phyloP scores from a whole-genome alignment of 2,113 vertebrate genomes.

The Bucco capensis region DNA sequence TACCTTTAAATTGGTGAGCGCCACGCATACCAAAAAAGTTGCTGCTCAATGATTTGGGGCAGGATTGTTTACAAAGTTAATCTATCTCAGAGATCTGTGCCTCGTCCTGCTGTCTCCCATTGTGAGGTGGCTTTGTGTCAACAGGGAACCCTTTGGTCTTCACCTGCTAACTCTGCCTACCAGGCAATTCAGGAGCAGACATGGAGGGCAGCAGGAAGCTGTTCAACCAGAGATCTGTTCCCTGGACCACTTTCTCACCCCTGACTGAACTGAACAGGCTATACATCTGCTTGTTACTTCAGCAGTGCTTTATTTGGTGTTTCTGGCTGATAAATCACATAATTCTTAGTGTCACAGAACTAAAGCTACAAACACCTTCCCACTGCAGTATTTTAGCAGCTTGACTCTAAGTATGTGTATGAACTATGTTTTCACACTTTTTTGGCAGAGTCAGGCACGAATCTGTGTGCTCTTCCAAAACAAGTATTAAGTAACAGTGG shows the following conservation, averaged over 20 bases:
- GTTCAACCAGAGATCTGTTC: not conserved
- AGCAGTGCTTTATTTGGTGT: rapidly evolving
- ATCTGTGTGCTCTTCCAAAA: not conserved
- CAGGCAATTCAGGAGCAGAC: not conserved
- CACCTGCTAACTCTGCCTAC: not conserved
- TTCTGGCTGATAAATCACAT: not conserved
- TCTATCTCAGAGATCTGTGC: not conserved
- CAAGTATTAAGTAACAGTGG: not conserved
- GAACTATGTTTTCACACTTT: not conserved
- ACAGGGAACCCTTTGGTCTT: not conserved
- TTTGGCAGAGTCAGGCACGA: not conserved
- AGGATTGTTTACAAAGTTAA: not conserved
- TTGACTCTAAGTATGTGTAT: not conserved
- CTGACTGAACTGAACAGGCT: not conserved
- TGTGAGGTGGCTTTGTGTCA: rapidly evolving
- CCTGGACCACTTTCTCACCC: not conserved
- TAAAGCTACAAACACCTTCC: not conserved
- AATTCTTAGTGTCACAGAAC: not conserved
- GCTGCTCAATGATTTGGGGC: not conserved
- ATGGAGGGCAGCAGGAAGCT: not conserved
- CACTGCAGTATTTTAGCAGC: not conserved
- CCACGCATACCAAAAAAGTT: not conserved
- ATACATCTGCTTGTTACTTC: not conserved
- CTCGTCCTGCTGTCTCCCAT: not conserved
- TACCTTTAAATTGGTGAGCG: not conserved